A percentile compares a stretch with the other conserved stretches of the same genome.
Conservation (phyloP, 2,113 vertebrate genomes). For the Trichomycterus rosablanca region DNA sequence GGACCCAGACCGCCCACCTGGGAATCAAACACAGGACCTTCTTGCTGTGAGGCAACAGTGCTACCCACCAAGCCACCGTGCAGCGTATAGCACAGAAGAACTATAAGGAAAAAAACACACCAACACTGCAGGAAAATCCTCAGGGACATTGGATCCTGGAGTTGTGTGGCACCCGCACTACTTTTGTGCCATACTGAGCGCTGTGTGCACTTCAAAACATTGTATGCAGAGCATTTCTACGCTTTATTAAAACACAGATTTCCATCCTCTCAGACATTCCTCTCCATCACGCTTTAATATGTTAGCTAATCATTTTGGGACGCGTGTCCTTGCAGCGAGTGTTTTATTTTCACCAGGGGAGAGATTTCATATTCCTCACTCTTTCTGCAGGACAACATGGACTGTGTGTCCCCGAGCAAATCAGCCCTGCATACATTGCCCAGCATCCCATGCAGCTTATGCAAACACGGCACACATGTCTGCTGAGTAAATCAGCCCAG, state of each 20-base stretch:
- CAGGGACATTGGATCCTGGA: no score
- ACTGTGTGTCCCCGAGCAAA: constrained; percentile 45
- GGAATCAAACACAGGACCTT: no score
- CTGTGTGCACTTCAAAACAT: no score
- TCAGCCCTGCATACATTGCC: constrained; percentile 48
- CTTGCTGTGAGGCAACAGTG: no score
- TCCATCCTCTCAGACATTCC: constrained; percentile 34
- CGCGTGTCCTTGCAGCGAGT: constrained; percentile 17
- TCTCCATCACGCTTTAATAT: neutral
- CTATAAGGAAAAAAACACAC: no score
- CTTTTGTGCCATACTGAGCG: no score
- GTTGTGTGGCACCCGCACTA: no score
- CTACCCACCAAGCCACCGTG: no score
- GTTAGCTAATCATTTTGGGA: constrained; percentile 20
- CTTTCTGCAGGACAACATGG: constrained; percentile 14
- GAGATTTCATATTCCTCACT: constrained; percentile 31
- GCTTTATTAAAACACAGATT: constrained; percentile 27
- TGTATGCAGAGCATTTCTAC: no score
- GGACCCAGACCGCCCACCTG: no score
- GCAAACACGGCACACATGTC: constrained; percentile 53
- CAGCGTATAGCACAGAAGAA: no score
- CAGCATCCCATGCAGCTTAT: constrained; percentile 39
- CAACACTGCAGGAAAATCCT: no score
- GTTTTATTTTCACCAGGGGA: constrained; percentile 25
- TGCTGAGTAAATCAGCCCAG: constrained; percentile 52